Conservation (phyloP, 2,113 vertebrate species). For the Platichthys stellatus region DNA sequence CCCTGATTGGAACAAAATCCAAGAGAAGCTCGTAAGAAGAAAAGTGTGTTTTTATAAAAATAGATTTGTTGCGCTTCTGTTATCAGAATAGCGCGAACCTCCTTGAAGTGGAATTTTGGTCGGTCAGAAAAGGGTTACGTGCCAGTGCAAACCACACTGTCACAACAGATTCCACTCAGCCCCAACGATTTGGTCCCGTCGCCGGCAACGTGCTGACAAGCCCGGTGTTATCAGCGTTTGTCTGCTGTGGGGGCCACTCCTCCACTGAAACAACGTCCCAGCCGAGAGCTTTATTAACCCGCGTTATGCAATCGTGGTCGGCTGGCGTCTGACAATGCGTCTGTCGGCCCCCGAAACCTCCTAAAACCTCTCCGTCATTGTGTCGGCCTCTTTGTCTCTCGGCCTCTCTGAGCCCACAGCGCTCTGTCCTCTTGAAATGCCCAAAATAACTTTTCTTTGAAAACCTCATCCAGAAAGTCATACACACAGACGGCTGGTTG, state of each 20-base stretch:
- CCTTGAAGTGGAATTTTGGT: slow-evolving; percentile 7
- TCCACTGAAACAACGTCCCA: slow-evolving; percentile 56
- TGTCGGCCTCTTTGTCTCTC: slow-evolving; percentile 24
- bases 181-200: slow-evolving; percentile 36
- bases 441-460: not conserved
- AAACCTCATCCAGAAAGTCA: not conserved
- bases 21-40: not conserved
- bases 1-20: slow-evolving; percentile 1
- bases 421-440: slow-evolving; percentile 9
- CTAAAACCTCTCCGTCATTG: slow-evolving; percentile 37
- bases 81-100: not conserved
- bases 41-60: not conserved
- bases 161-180: slow-evolving; percentile 55
- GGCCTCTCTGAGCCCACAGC: not conserved
- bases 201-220: slow-evolving; percentile 45
- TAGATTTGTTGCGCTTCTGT: too few relatives aligned
- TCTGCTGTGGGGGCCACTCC: slow-evolving; percentile 59
- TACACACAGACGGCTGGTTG: not conserved
- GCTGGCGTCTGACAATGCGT: slow-evolving; percentile 53
- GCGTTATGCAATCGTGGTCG: slow-evolving; percentile 57
- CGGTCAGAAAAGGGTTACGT: slow-evolving; percentile 26
- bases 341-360: slow-evolving; percentile 47
- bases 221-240: slow-evolving; percentile 69
- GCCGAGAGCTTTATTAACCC: slow-evolving; percentile 63
- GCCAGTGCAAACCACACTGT: slow-evolving; percentile 44